Conservation (phyloP, 1,140 invertebrate species). For the Conus betulinus region DNA sequence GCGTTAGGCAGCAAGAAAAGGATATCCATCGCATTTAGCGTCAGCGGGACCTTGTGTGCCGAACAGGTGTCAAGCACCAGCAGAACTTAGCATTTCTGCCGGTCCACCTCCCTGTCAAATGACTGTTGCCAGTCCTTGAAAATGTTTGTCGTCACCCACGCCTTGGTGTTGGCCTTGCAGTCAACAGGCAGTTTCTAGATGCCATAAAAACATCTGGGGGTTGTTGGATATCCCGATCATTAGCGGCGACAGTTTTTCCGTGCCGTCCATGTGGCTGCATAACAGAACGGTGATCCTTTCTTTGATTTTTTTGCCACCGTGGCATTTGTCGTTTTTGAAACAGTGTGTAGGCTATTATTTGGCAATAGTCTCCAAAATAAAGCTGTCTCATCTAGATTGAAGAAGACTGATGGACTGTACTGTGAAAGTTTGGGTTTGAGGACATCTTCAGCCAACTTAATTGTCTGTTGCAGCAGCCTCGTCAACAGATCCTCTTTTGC, state of each 20-base stretch:
- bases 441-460: no score
- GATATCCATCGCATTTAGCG: neutral
- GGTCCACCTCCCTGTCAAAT: conserved; percentile 26
- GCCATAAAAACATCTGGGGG: conserved; percentile 46
- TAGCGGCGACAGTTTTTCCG: conserved; percentile 71
- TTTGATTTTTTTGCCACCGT: conserved; percentile 74
- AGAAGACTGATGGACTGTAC: conserved; percentile 13
- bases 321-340: conserved; percentile 41
- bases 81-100: neutral
- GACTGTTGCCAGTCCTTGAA: conserved; percentile 24
- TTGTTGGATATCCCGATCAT: conserved; percentile 77
- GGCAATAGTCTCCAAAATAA: conserved; percentile 47
- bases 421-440: neutral
- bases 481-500: no score
- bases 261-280: conserved; percentile 73
- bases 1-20: neutral
- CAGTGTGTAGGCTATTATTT: conserved; percentile 45
- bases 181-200: neutral
- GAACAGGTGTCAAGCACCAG: conserved; percentile 25
- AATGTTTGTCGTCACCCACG: conserved; percentile 40
- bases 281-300: conserved; percentile 75
- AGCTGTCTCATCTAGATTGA: conserved; percentile 51
- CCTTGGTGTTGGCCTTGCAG: conserved; percentile 14
- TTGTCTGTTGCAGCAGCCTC: no score
- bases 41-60: neutral